phyloP scores from a whole-genome alignment of 2,888 invertebrate species.

The Xanthorhoe spadicearia region DNA sequence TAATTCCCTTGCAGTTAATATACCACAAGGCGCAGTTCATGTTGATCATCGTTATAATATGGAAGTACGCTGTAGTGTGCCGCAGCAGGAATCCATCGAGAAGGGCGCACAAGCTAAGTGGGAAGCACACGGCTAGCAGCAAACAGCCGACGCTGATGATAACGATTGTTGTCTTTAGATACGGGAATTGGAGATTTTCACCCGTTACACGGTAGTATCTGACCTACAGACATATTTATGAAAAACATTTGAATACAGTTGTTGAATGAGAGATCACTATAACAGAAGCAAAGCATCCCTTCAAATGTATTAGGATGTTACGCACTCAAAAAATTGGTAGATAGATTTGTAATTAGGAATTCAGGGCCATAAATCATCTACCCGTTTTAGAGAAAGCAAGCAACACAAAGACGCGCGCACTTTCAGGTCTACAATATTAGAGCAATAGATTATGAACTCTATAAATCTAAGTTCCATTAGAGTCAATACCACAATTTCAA shows the following conservation, averaged over 20 bases:
- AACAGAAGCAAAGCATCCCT: too few relatives aligned
- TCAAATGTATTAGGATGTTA: too few relatives aligned
- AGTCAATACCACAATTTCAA: constrained; percentile 11
- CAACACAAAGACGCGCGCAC: too few relatives aligned
- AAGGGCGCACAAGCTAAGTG: constrained; percentile 85
- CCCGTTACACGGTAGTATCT: constrained; percentile 85
- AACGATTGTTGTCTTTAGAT: constrained; percentile 85
- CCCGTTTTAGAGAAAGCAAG: too few relatives aligned
- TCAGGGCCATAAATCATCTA: too few relatives aligned
- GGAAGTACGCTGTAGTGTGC: constrained; percentile 87
- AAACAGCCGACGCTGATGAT: constrained; percentile 87
- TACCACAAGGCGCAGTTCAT: constrained; percentile 90
- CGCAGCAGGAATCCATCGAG: constrained; percentile 87
- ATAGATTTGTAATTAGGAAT: too few relatives aligned
- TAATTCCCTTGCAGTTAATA: constrained; percentile 88
- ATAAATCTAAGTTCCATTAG: background rate
- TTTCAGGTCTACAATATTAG: too few relatives aligned
- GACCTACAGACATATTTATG: constrained; percentile 60
- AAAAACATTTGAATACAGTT: too few relatives aligned
- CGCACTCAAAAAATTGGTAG: too few relatives aligned
- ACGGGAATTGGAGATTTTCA: constrained; percentile 86
- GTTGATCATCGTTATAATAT: constrained; percentile 89
- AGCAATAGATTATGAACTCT: background rate
- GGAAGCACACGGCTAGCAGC: constrained; percentile 84
- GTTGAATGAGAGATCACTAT: too few relatives aligned